Conservation (phyloP, 2,113 vertebrate species). For the Pimephales promelas region DNA sequence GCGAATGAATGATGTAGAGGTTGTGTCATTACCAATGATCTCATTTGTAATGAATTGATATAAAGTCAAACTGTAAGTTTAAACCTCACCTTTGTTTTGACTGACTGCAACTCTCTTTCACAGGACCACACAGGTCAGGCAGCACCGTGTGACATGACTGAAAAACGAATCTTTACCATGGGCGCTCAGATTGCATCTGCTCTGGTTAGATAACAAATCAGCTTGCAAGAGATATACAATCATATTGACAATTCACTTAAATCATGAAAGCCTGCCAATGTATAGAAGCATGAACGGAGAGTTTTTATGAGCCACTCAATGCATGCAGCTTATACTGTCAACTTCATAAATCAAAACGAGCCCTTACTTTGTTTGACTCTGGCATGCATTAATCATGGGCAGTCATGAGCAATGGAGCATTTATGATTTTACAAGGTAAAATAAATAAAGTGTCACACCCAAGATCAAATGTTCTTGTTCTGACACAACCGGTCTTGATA, state of each 20-base stretch:
- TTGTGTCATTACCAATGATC: slow-evolving; percentile 8
- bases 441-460: neutral
- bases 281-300: neutral
- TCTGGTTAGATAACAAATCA: slow-evolving; percentile 68
- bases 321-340: neutral
- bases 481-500: neutral
- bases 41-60: neutral
- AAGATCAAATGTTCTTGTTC: neutral
- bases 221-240: neutral
- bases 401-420: neutral
- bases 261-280: neutral
- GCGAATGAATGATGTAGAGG: neutral
- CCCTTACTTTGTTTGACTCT: neutral
- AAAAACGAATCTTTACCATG: slow-evolving; percentile 75
- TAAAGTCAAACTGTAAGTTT: neutral
- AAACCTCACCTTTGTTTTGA: neutral
- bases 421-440: neutral
- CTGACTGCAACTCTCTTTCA: slow-evolving; percentile 5
- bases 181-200: slow-evolving; percentile 75
- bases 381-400: neutral
- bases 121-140: slow-evolving; percentile 58
- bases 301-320: neutral
- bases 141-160: slow-evolving; percentile 67
- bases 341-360: neutral
- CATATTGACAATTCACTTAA: neutral